Conservation (phyloP, 2,113 vertebrate species). For the Australoheros scitulus region DNA sequence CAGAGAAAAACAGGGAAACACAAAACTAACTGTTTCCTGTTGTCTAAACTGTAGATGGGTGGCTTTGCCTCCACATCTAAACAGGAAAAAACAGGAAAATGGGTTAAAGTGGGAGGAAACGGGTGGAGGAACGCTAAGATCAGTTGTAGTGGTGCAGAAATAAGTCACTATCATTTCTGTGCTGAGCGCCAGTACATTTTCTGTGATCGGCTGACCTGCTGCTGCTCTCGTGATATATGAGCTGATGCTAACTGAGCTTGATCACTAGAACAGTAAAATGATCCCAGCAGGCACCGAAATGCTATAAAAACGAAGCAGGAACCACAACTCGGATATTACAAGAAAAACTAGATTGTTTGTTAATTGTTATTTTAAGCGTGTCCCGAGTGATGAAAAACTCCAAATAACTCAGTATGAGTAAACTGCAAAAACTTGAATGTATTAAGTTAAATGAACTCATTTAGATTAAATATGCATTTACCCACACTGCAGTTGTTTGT, state of each 20-base stretch:
- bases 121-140: too few species aligned
- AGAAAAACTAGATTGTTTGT: background rate
- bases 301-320: too few species aligned
- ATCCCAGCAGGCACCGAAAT: background rate
- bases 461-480: too few species aligned
- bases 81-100: too few species aligned
- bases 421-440: background rate
- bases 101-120: too few species aligned
- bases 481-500: slow-evolving; percentile 6
- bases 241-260: background rate
- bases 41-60: too few species aligned
- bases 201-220: background rate
- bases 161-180: too few species aligned
- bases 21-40: too few species aligned
- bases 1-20: too few species aligned
- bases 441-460: background rate
- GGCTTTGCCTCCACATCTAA: too few species aligned
- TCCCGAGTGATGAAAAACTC: background rate
- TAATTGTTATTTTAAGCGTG: too few species aligned
- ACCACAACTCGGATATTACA: background rate
- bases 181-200: background rate
- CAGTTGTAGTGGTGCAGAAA: too few species aligned
- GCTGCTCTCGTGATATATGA: background rate
- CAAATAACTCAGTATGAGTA: background rate
- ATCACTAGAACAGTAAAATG: background rate